phyloP scores from a whole-genome alignment of 2,113 vertebrate species.

The Halcyon senegalensis region DNA sequence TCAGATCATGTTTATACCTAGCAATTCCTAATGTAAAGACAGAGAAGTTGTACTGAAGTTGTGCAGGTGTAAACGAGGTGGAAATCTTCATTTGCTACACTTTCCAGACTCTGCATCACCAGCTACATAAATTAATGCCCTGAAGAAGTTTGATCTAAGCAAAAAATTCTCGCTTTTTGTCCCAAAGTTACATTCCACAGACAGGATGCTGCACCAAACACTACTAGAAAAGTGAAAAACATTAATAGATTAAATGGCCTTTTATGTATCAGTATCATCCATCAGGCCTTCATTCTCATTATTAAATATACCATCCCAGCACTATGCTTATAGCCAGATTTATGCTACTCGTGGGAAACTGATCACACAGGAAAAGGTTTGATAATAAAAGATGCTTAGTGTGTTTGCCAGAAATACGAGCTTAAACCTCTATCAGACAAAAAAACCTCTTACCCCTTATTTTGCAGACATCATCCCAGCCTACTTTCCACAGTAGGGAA shows the following conservation, averaged over 20 bases:
- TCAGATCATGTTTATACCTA: neutral
- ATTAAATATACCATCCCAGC: neutral
- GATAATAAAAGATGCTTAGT: neutral
- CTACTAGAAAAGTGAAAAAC: neutral
- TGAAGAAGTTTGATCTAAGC: neutral
- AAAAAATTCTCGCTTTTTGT: neutral
- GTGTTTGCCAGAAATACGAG: neutral
- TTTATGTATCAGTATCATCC: accelerated
- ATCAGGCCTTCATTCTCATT: too few relatives aligned
- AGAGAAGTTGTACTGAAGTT: neutral
- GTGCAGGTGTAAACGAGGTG: neutral
- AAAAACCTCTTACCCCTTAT: neutral
- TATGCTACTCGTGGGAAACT: neutral
- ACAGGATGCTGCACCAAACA: neutral
- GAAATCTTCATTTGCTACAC: neutral
- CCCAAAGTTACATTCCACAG: neutral
- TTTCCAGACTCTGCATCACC: too few relatives aligned
- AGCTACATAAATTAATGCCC: neutral
- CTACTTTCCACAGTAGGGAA: neutral
- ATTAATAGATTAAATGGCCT: neutral
- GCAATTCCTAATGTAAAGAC: neutral
- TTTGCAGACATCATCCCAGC: neutral
- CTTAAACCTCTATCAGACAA: neutral
- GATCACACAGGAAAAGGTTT: neutral
- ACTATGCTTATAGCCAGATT: neutral